Base-by-base conservation (phyloP, 2,797 vertebrate species). In the Amphiprion clarkii region DNA sequence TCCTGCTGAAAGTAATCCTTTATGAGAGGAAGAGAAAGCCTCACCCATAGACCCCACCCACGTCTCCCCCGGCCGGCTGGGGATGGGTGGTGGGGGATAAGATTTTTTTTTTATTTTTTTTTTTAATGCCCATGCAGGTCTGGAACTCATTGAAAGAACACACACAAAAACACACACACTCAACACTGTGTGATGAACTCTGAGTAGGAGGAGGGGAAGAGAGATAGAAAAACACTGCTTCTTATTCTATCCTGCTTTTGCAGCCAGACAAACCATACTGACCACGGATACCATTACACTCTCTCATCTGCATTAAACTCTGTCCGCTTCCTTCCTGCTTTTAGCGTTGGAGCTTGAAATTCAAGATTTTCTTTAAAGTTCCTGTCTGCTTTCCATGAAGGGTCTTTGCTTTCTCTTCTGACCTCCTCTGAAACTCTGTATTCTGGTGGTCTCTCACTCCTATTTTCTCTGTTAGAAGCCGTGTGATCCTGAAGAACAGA, bases 121-220 rank as follows among this genome's bases (percentile, higher is more conserved):
- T 52, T 69, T 81, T 68, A 71, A 71, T 78, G 76, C 79, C 64
- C 40, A 33, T 63, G 72, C 55, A 85, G 55, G 90, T 91, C 93
- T 94, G 93, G 92, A 94, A 92, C 76, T 92, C 88, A 93, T 93
- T 92, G 83, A 86, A 71, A 71, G 83, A 76, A 56, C 59, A 67
- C 42, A 73, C 57, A 74, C 59, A 72, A 53, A 67, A 21, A 63
- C 56, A 75, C 39, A 60, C n/a, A 58, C 6, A 59, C 59, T 44
- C 60, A 59, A 23, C 55, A 40, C 65, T 87, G 57, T 89, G 87
- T 84, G 84, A 88, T 87, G 65, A 79, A 87, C 72, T 81, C 49
- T 68, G 49, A 71, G 79, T 55, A 40, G 70, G 59, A 77, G 71
- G 68, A 74, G 46, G 17, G 8, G 46, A 19, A 42, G 51, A 69